phyloP scores from a whole-genome alignment of 1,140 invertebrate species.

The Protaetia brevitarsis region DNA sequence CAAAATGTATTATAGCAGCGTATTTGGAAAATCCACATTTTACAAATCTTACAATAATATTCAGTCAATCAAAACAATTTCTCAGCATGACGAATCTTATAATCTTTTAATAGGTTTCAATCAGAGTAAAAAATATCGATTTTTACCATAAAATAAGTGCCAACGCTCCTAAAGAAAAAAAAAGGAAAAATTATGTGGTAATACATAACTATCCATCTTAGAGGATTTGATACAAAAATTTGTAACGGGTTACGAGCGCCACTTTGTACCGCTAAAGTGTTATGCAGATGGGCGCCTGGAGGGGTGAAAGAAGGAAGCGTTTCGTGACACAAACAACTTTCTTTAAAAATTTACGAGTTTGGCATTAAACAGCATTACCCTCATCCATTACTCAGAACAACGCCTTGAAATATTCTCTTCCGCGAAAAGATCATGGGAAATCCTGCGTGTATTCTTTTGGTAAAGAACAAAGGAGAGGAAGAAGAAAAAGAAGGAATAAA shows the following conservation, averaged over 20 bases:
- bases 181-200: constrained; percentile 4
- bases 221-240: not conserved
- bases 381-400: constrained; percentile 10
- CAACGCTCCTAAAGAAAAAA: not conserved
- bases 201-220: constrained; percentile 13
- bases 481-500: not conserved
- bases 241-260: constrained; percentile 6
- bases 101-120: no score
- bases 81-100: no score
- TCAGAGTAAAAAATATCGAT: no score
- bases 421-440: constrained; percentile 5
- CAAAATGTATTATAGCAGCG: no score
- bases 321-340: constrained; percentile 16
- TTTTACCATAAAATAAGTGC: not conserved
- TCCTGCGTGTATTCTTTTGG: not conserved
- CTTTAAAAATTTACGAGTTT: constrained; percentile 13
- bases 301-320: not conserved
- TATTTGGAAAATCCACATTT: no score
- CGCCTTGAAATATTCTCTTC: not conserved
- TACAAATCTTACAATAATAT: no score
- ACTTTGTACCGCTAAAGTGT: constrained; percentile 10
- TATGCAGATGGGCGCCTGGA: constrained; percentile 9
- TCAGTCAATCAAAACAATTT: no score
- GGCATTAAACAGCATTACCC: constrained; percentile 15
- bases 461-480: not conserved